Conservation (phyloP, 2,113 vertebrate genomes). For the Pseudolaguvia tuberculata region DNA sequence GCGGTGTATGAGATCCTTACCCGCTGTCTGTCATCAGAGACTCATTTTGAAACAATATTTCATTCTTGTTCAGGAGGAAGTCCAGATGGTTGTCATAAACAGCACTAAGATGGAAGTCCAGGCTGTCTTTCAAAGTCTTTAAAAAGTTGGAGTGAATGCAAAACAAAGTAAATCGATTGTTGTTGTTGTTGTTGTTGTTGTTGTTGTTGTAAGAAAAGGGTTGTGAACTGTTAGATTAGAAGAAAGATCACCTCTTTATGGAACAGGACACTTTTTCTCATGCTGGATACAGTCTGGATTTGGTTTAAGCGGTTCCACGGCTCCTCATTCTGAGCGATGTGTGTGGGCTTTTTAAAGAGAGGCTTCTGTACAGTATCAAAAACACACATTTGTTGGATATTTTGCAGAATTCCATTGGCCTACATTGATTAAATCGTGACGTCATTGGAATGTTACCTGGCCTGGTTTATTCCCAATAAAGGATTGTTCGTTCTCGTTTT, state of each 20-base stretch:
- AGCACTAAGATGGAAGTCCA: conserved; percentile 74
- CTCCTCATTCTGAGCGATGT: conserved; percentile 70
- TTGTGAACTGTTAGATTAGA: background rate
- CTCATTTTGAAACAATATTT: conserved; percentile 68
- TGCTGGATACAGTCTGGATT: conserved; percentile 62
- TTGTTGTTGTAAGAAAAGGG: too few relatives aligned
- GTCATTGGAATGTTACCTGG: conserved; percentile 56
- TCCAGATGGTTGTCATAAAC: conserved; percentile 74
- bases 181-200: too few relatives aligned
- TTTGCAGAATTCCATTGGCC: background rate
- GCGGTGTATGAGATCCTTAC: conserved; percentile 44
- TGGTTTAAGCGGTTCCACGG: conserved; percentile 74
- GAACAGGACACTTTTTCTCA: conserved; percentile 50
- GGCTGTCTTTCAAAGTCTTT: conserved; percentile 70
- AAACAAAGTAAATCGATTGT: background rate
- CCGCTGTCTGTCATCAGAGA: conserved; percentile 53
- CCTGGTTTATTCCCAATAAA: conserved; percentile 52
- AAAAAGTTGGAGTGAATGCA: background rate
- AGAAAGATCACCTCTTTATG: conserved; percentile 56
- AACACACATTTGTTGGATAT: background rate
- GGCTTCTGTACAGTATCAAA: conserved; percentile 57
- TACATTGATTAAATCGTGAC: background rate
- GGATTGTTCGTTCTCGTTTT: conserved; percentile 60
- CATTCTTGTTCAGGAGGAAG: conserved; percentile 65
- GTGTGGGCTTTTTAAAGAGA: conserved; percentile 53